These are phyloP conservation scores for Drosophila pseudotakahashii DNA, from an alignment of 2,888 invertebrate genomes.

Conservation along the genomic window DNA sequence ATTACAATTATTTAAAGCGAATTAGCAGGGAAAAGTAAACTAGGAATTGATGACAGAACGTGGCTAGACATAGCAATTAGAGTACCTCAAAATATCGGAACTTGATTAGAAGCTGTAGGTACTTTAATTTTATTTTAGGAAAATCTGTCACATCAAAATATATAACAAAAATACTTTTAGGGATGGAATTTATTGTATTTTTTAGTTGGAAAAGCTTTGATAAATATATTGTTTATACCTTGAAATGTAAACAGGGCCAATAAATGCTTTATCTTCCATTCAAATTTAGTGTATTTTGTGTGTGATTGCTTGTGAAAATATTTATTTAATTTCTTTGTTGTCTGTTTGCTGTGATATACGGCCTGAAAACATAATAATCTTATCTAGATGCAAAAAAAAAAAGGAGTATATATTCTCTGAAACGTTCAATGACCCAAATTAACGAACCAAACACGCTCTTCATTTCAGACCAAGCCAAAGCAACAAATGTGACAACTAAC, in stretches of 20 bases:
- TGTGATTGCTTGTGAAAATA: neutral
- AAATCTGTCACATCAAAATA: too few species aligned
- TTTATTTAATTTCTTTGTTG: conserved; percentile 13
- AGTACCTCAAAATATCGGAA: neutral
- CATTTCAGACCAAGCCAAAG: conserved; percentile 51
- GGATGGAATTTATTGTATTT: too few species aligned
- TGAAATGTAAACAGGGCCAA: neutral
- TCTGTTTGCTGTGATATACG: neutral
- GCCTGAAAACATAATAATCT: neutral
- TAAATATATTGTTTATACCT: neutral
- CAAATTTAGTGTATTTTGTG: neutral
- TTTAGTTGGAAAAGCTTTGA: too few species aligned
- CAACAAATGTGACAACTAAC: conserved; percentile 58
- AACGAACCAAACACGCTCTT: conserved; percentile 6
- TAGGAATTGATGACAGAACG: conserved; percentile 22
- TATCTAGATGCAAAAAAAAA: conserved; percentile 9
- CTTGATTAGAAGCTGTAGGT: neutral
- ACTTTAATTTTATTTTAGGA: too few species aligned
- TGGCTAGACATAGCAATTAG: conserved; percentile 4
- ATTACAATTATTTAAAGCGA: conserved; percentile 24
- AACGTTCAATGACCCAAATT: conserved; percentile 7
- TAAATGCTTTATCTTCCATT: neutral
- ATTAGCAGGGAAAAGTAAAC: conserved; percentile 11
- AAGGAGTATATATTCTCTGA: neutral
- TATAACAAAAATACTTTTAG: too few species aligned